These are phyloP conservation scores for Oscheius myriophilus DNA, from an alignment of 2,888 invertebrate genomes.

Conservation along the genomic window DNA sequence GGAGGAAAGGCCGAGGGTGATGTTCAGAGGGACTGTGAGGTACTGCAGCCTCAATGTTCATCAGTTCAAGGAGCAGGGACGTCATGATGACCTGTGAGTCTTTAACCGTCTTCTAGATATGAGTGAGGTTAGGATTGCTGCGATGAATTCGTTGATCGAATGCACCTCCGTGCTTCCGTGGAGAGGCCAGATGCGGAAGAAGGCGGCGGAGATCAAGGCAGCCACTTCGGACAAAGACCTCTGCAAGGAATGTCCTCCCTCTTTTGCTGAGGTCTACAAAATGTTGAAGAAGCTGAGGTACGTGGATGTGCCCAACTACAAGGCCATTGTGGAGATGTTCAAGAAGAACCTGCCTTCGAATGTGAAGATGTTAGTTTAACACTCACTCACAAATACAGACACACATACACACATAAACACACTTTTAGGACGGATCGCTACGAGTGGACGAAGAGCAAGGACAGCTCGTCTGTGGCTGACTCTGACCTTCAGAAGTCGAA, in stretches of 20 bases:
- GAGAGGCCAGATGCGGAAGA: slow-evolving; percentile 60
- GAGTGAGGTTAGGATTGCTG: slow-evolving; percentile 25
- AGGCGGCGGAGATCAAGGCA: slow-evolving; percentile 54
- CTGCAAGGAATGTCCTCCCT: slow-evolving; percentile 37
- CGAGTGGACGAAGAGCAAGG: slow-evolving; percentile 56
- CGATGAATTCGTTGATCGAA: slow-evolving; percentile 59
- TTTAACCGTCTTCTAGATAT: background rate
- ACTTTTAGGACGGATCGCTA: slow-evolving; percentile 54
- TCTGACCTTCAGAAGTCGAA: background rate
- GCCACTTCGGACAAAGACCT: slow-evolving; percentile 48
- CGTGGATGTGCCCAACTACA: slow-evolving; percentile 53
- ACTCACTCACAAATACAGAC: no score
- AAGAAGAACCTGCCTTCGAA: slow-evolving; percentile 45
- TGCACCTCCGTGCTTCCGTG: slow-evolving; percentile 60
- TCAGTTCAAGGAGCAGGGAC: slow-evolving; percentile 55
- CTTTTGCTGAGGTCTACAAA: background rate
- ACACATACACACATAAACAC: no score
- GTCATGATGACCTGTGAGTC: slow-evolving; percentile 58
- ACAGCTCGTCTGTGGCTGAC: background rate
- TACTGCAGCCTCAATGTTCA: slow-evolving; percentile 58
- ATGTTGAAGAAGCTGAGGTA: slow-evolving; percentile 48
- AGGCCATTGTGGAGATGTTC: slow-evolving; percentile 42
- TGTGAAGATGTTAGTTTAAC: slow-evolving; percentile 50
- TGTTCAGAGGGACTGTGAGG: slow-evolving; percentile 47
- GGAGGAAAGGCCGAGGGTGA: slow-evolving; percentile 30